Evolutionary conservation across 2,888 invertebrate genomes (phyloP).

Genomic region (Diaphora mendica): DNA sequence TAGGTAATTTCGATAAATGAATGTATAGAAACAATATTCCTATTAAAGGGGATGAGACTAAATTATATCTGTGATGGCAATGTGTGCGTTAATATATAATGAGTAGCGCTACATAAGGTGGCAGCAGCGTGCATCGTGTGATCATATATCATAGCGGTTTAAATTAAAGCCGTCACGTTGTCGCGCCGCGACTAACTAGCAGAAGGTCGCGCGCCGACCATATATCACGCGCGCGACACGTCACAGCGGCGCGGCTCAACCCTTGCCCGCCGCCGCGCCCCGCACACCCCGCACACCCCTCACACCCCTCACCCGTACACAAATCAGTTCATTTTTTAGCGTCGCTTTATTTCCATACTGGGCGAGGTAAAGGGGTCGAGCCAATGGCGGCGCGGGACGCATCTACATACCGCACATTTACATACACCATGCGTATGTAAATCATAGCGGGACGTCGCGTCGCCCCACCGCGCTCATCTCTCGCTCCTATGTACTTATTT

Average conservation of each 20-base stretch:
- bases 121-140: background rate
- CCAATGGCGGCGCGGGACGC: slow-evolving; percentile 61
- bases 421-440: slow-evolving; percentile 56
- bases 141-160: slow-evolving; percentile 71
- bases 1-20: background rate
- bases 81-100: background rate
- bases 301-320: slow-evolving; percentile 29
- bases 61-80: background rate
- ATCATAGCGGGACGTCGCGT: slow-evolving; percentile 20
- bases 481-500: slow-evolving; percentile 5
- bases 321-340: slow-evolving; percentile 58
- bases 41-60: no score
- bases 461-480: slow-evolving; percentile 7
- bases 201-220: slow-evolving; percentile 56
- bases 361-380: slow-evolving; percentile 39
- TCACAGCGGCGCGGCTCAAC: slow-evolving; percentile 53
- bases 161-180: slow-evolving; percentile 74
- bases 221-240: slow-evolving; percentile 57
- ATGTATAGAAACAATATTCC: no score
- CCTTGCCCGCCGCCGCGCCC: slow-evolving; percentile 44
- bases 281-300: slow-evolving; percentile 24
- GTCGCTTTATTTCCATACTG: slow-evolving; percentile 48
- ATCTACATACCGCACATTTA: slow-evolving; percentile 72
- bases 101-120: background rate
- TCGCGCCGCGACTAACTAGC: slow-evolving; percentile 67